Evolutionary conservation across 2,888 invertebrate genomes (phyloP).

Genomic region (Pemphredon lugubris): DNA sequence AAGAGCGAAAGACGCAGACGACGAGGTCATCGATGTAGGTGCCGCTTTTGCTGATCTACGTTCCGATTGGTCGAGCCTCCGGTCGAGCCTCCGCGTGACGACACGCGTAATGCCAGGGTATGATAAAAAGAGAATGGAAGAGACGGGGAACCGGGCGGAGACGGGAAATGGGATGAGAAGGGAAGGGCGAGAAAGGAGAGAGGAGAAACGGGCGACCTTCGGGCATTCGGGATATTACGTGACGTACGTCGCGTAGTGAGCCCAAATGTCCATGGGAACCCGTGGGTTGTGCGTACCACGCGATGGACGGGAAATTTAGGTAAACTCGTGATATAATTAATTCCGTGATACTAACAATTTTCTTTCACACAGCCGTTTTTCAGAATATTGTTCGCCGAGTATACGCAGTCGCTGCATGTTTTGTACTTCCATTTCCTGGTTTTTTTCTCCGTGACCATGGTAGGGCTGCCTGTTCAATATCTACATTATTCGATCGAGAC

Average conservation of each 20-base stretch:
- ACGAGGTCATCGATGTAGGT: constrained; percentile 46
- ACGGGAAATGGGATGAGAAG: not conserved
- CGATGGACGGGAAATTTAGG: too few relatives aligned
- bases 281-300: too few relatives aligned
- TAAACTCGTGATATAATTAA: too few relatives aligned
- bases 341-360: too few relatives aligned
- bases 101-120: constrained; percentile 41
- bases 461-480: too few relatives aligned
- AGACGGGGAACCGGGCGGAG: constrained; percentile 1
- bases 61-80: constrained; percentile 67
- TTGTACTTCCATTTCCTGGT: too few relatives aligned
- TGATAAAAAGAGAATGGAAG: not conserved
- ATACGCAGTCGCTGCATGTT: too few relatives aligned
- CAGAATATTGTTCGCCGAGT: too few relatives aligned
- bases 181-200: not conserved
- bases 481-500: too few relatives aligned
- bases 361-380: too few relatives aligned
- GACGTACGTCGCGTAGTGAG: constrained; percentile 6
- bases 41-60: constrained; percentile 65
- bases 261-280: too few relatives aligned
- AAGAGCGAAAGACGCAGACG: not conserved
- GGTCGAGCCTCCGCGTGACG: constrained; percentile 70
- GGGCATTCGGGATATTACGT: constrained; percentile 36
- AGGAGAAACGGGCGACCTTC: constrained; percentile 56
- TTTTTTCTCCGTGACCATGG: too few relatives aligned